These are phyloP conservation scores for Agelas oroides DNA, from an alignment of 37 sponge, comb jelly and placozoan genomes.

Conservation along the genomic window DNA sequence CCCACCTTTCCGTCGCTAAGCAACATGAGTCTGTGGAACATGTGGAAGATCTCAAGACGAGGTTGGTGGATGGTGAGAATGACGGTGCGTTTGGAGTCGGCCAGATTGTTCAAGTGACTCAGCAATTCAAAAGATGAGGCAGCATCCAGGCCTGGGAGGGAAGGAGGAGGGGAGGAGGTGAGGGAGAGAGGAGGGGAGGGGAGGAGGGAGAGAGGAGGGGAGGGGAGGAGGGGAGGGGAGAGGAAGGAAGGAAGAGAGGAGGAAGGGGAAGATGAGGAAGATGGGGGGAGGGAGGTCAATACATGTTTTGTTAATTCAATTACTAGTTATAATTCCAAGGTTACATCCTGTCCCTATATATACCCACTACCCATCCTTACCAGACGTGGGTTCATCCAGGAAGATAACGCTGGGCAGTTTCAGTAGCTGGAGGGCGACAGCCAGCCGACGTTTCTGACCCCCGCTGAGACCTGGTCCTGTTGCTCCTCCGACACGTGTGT, in stretches of 20 bases:
- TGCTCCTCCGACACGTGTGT: constrained; percentile 83
- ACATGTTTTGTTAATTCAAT: too few relatives aligned
- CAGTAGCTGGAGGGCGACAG: constrained; percentile 82
- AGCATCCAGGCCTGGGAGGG: constrained; percentile 69
- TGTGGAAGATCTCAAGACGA: constrained; percentile 80
- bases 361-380: too few relatives aligned
- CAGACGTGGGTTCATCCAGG: constrained; percentile 91
- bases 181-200: too few relatives aligned
- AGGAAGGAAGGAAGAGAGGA: constrained; percentile 22
- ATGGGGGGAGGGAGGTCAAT: too few relatives aligned
- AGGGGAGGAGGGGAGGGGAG: neutral
- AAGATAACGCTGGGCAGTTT: constrained; percentile 80
- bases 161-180: too few relatives aligned
- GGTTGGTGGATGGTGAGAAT: constrained; percentile 88
- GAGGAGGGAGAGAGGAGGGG: neutral
- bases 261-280: neutral
- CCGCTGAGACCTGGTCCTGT: constrained; percentile 90
- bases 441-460: constrained; percentile 86
- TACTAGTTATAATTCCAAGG: too few relatives aligned
- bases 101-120: constrained; percentile 65
- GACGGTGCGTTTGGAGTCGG: constrained; percentile 70
- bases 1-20: constrained; percentile 77
- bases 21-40: constrained; percentile 69
- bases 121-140: constrained; percentile 73
- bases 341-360: too few relatives aligned